Percentiles rank a stretch among this genome's conserved stretches.
These are phyloP conservation scores for Gymnoscopelus microlampas DNA, from an alignment of 2,797 vertebrate genomes.

Conservation along the genomic window DNA sequence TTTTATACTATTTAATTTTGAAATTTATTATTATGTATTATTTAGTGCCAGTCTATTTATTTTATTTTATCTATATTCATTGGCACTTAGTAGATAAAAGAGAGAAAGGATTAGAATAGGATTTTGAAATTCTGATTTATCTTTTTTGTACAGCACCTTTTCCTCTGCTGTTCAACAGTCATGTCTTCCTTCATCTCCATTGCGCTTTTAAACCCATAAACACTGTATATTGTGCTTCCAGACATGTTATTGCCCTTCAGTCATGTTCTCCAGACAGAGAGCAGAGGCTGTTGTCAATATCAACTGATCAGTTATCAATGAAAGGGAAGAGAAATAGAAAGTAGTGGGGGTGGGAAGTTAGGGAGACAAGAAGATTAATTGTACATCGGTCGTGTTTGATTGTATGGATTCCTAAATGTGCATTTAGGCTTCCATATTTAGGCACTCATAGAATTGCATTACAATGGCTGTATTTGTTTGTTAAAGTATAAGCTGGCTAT, in stretches of 20 bases:
- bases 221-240: conserved; percentile 15
- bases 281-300: conserved; percentile 26
- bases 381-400: not conserved
- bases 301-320: conserved; percentile 40
- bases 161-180: not conserved
- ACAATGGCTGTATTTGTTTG: too few relatives aligned
- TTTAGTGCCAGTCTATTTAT: not conserved
- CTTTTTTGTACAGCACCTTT: not conserved
- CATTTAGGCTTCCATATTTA: too few relatives aligned
- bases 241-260: conserved; percentile 33
- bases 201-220: not conserved
- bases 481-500: too few relatives aligned
- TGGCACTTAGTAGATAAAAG: too few relatives aligned
- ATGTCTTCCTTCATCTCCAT: not conserved
- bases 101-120: too few relatives aligned
- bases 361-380: not conserved
- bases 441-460: too few relatives aligned
- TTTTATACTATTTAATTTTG: too few relatives aligned
- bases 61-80: too few relatives aligned
- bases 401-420: too few relatives aligned
- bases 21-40: not conserved
- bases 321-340: not conserved
- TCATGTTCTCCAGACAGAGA: conserved; percentile 23
- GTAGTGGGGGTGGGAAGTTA: not conserved
- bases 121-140: not conserved